Conservation (phyloP, 2,888 invertebrate genomes). For the Chesias legatella region DNA sequence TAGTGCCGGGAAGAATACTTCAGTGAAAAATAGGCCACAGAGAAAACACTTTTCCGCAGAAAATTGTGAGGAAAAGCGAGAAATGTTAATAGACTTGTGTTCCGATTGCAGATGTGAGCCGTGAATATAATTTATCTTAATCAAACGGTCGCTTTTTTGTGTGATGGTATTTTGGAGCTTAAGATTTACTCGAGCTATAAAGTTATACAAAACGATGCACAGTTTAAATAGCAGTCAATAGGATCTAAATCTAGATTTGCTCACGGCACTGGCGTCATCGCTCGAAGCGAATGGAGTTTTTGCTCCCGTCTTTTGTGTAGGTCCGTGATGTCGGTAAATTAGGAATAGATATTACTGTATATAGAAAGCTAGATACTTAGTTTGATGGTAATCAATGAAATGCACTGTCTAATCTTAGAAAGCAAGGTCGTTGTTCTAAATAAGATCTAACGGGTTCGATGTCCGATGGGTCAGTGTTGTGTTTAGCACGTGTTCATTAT, state of each 20-base stretch:
- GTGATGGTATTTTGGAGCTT: slow-evolving; percentile 11
- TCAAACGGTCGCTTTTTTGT: slow-evolving; percentile 10
- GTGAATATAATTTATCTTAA: slow-evolving; percentile 6
- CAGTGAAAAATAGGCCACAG: slow-evolving; percentile 64
- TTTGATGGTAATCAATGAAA: slow-evolving; percentile 14
- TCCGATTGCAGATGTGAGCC: slow-evolving; percentile 7
- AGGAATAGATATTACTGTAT: slow-evolving; percentile 17
- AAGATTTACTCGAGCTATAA: slow-evolving; percentile 9
- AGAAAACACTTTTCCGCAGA: slow-evolving; percentile 45
- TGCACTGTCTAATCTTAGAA: slow-evolving; percentile 29
- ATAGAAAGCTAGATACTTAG: slow-evolving; percentile 1
- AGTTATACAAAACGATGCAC: slow-evolving; percentile 16
- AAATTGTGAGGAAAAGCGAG: slow-evolving; percentile 51
- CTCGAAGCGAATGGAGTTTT: slow-evolving; percentile 29
- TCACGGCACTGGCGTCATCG: slow-evolving; percentile 48
- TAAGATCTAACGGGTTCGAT: slow-evolving; percentile 70
- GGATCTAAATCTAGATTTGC: slow-evolving; percentile 37
- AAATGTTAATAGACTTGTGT: slow-evolving; percentile 26
- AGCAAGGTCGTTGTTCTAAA: slow-evolving; percentile 72
- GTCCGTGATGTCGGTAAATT: slow-evolving; percentile 19
- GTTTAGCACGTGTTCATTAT: slow-evolving; percentile 33
- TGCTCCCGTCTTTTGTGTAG: slow-evolving; percentile 12
- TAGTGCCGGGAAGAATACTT: slow-evolving; percentile 41
- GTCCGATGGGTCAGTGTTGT: slow-evolving; percentile 47
- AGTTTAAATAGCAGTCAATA: slow-evolving; percentile 33